Conservation (phyloP, 1,140 invertebrate genomes). For the Arctopsyche grandis region DNA sequence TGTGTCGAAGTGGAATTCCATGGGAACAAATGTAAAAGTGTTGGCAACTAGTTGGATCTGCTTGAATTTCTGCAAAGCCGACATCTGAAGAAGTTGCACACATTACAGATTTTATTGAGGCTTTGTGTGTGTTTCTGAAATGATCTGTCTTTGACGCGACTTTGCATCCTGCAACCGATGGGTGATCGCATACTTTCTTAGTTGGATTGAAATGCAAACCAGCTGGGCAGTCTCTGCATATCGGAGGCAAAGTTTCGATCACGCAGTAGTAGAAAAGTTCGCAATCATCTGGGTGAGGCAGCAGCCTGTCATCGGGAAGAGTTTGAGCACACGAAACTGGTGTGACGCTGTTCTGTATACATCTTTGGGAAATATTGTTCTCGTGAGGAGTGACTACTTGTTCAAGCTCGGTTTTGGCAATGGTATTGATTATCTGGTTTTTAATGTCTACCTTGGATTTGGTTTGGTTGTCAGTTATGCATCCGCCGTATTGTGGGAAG, state of each 20-base stretch:
- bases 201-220: slow-evolving; percentile 58
- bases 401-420: too few relatives aligned
- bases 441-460: not conserved
- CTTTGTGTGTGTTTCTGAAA: not conserved
- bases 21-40: slow-evolving; percentile 53
- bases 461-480: not conserved
- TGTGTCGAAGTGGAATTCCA: slow-evolving; percentile 46
- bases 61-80: not conserved
- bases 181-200: slow-evolving; percentile 59
- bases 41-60: slow-evolving; percentile 52
- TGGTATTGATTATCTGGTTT: not conserved
- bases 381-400: not conserved
- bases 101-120: not conserved
- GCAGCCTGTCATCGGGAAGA: slow-evolving; percentile 47
- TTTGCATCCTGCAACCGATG: slow-evolving; percentile 47
- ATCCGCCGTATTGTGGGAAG: slow-evolving; percentile 46
- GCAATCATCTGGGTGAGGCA: slow-evolving; percentile 56
- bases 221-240: slow-evolving; percentile 57
- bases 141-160: not conserved
- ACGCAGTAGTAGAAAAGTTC: slow-evolving; percentile 56
- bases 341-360: slow-evolving; percentile 48
- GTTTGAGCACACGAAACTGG: slow-evolving; percentile 30
- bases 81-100: not conserved
- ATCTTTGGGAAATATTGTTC: slow-evolving; percentile 50
- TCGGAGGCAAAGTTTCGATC: slow-evolving; percentile 37